phyloP scores from a whole-genome alignment of 2,888 invertebrate species.

The Spodoptera exigua region DNA sequence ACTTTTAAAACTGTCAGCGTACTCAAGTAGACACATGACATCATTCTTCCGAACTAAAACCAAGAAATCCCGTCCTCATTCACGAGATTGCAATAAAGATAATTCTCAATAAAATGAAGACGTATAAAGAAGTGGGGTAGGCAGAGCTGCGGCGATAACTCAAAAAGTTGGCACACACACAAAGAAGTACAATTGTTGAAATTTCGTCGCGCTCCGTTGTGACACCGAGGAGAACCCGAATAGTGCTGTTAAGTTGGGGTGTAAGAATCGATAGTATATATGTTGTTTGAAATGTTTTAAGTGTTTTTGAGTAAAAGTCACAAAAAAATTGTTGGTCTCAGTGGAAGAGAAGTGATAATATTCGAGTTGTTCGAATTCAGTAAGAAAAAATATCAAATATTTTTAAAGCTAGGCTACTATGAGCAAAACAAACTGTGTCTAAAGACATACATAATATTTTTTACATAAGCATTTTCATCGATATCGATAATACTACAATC shows the following conservation, averaged over 20 bases:
- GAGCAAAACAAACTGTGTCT: no score
- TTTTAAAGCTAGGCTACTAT: no score
- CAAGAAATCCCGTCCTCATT: constrained; percentile 9
- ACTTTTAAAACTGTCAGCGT: no score
- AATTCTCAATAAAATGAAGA: constrained; percentile 59
- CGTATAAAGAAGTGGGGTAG: constrained; percentile 50
- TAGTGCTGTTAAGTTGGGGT: constrained; percentile 34
- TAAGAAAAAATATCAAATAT: no score
- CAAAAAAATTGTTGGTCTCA: no score
- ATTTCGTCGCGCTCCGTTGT: constrained; percentile 62
- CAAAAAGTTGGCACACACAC: constrained; percentile 73
- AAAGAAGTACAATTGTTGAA: constrained; percentile 69
- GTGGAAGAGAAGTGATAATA: no score
- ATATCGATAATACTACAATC: no score
- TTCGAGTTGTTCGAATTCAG: no score
- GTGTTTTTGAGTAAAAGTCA: no score
- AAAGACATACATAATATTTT: no score
- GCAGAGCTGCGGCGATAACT: constrained; percentile 63
- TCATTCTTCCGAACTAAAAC: constrained; percentile 5
- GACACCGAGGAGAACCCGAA: constrained; percentile 34
- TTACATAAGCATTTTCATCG: not conserved
- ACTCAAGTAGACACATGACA: no score
- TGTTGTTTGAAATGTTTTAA: no score
- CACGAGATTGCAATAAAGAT: constrained; percentile 34
- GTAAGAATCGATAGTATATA: constrained; percentile 16